phyloP scores from a whole-genome alignment of 2,888 invertebrate genomes.

The Caradrina kadenii region DNA sequence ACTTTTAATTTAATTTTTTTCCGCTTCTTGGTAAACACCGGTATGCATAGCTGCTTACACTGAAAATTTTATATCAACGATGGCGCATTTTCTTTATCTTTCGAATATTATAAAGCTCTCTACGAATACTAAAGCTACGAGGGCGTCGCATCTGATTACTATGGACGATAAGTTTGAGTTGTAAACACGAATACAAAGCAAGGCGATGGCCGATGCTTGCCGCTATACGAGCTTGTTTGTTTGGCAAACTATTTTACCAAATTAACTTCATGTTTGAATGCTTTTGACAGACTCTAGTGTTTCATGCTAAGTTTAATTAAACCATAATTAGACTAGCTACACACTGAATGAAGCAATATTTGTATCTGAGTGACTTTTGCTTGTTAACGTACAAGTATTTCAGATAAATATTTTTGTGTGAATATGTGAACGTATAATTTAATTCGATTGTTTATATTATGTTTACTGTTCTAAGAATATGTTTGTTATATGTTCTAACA shows the following conservation, averaged over 20 bases:
- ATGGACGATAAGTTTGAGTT: slow-evolving; percentile 24
- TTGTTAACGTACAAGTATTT: background rate
- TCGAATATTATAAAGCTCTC: slow-evolving; percentile 23
- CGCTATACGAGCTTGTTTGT: slow-evolving; percentile 46
- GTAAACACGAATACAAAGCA: slow-evolving; percentile 34
- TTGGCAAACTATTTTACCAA: slow-evolving; percentile 54
- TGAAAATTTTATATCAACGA: slow-evolving; percentile 12
- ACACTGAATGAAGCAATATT: slow-evolving; percentile 13
- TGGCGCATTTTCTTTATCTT: slow-evolving; percentile 25
- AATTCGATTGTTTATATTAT: slow-evolving; percentile 17
- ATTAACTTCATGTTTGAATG: slow-evolving; percentile 58
- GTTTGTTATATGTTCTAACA: slow-evolving; percentile 33
- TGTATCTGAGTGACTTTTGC: slow-evolving; percentile 8
- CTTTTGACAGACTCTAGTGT: slow-evolving; percentile 47
- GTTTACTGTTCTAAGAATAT: slow-evolving; percentile 29
- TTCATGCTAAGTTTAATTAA: slow-evolving; percentile 49
- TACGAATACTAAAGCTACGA: background rate
- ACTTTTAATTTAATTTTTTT: slow-evolving; percentile 25
- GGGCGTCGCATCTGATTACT: slow-evolving; percentile 18
- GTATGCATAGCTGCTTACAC: background rate
- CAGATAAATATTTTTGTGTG: slow-evolving; percentile 3
- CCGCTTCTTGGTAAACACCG: slow-evolving; percentile 7
- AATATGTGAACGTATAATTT: background rate
- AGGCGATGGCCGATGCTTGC: slow-evolving; percentile 36
- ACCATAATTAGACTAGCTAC: slow-evolving; percentile 24